A percentile compares a stretch with the other conserved stretches of the same genome.
Evolutionary conservation across 2,113 vertebrate species (phyloP).

Genomic region (Stomatorhinus ivindoensis): DNA sequence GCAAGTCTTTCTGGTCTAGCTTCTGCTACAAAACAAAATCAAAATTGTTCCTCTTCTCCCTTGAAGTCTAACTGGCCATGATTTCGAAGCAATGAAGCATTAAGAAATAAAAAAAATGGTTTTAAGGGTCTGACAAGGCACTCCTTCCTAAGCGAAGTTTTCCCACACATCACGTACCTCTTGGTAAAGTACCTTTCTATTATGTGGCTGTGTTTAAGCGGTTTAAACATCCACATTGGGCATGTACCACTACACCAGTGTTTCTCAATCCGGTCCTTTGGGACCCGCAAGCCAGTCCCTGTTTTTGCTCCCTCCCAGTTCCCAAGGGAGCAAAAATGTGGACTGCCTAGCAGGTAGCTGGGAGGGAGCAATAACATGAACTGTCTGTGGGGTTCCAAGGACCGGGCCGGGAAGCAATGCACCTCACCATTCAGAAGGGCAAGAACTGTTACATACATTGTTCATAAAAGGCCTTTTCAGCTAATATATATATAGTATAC

Average conservation of each 20-base stretch:
- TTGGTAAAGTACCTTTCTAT: constrained; percentile 22
- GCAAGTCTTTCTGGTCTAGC: neutral
- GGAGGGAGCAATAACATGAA: neutral
- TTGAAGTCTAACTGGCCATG: neutral
- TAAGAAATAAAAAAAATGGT: neutral
- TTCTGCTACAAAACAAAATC: neutral
- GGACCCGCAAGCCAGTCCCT: neutral
- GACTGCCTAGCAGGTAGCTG: neutral
- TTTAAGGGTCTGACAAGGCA: neutral
- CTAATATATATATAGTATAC: neutral
- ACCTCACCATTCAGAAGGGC: constrained; percentile 19
- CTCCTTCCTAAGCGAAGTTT: neutral
- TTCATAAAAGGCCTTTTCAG: constrained; percentile 7
- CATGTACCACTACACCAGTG: neutral
- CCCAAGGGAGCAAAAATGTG: neutral
- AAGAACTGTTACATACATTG: constrained; percentile 15
- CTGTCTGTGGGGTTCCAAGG: too few species aligned
- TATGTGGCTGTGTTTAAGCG: constrained; percentile 13
- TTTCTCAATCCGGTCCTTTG: neutral
- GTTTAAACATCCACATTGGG: constrained; percentile 22
- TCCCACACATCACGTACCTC: constrained; percentile 1
- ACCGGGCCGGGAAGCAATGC: neutral
- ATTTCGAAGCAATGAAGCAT: neutral
- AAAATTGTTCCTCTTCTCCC: neutral
- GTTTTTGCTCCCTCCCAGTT: neutral